phyloP scores from a whole-genome alignment of 2,113 vertebrate genomes.

The Calyptommatus sinebrachiatus region DNA sequence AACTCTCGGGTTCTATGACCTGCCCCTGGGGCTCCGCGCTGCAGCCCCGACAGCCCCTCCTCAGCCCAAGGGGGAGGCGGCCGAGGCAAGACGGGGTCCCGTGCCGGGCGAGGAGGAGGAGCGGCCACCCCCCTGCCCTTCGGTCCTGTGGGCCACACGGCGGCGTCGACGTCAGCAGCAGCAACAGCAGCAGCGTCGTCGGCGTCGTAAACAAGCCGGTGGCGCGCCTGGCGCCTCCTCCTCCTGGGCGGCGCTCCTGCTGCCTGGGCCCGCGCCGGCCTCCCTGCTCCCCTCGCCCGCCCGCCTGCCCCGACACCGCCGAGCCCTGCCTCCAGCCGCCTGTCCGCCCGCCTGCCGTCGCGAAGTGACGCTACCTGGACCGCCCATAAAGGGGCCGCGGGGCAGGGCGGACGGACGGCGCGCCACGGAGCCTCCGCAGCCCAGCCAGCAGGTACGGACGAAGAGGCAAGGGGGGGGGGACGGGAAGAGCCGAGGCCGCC shows the following conservation, averaged over 20 bases:
- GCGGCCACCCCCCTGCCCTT: too few relatives aligned
- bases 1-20: too few relatives aligned
- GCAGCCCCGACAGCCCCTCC: too few relatives aligned
- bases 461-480: constrained; percentile 28
- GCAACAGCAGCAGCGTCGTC: too few relatives aligned
- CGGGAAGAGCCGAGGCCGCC: constrained; percentile 18
- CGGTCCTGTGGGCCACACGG: too few relatives aligned
- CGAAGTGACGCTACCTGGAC: constrained; percentile 46
- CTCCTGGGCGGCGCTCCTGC: neutral
- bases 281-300: neutral
- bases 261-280: neutral
- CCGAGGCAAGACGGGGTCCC: too few relatives aligned
- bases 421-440: constrained; percentile 23
- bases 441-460: constrained; percentile 8
- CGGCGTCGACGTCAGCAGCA: too few relatives aligned
- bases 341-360: constrained; percentile 35
- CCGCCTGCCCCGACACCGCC: neutral
- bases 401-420: constrained; percentile 1
- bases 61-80: too few relatives aligned
- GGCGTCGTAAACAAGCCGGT: too few relatives aligned
- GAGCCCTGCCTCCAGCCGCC: constrained; percentile 31
- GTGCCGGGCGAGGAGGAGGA: too few relatives aligned
- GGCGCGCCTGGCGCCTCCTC: too few relatives aligned
- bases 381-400: constrained; percentile 42
- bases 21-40: too few relatives aligned